Evolutionary conservation across 23 tunicate genomes (phyloP), one percentile per base, ranked within the genome.

Genomic region (Ascidia mentula): DNA sequence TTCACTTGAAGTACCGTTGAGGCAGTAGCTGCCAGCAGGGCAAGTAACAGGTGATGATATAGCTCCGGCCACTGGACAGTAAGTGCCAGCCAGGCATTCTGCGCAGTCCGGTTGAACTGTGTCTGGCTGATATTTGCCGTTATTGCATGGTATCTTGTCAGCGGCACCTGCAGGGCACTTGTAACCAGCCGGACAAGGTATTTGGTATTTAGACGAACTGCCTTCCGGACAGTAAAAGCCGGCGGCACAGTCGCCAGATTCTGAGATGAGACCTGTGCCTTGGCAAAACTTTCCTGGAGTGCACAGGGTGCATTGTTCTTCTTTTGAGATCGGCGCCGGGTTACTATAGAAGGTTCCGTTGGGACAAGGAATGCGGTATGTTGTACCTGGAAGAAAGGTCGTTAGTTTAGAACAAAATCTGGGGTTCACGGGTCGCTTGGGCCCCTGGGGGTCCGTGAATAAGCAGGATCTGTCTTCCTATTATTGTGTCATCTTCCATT

Each of bases 181-280:
- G 40, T 89, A 78, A 26, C 99, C 99, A 0, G 79, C 84, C 65
- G 53, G 78, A 45, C 99, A 95, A 5, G 82, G 31, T 22, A 85
- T 72, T 28, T 82, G 60, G 33, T 78, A 46, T 0, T 82, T 75
- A 0, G 60, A 18, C 26, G 75, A 82, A 35, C 82, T 82, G 0
- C 92, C 92, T 32, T 31, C 83, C 0, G 95, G 97, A 73, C 99
- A 95, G 82, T 61, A 95, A 59, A 80, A 95, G 8, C 99, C 99
- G 0, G 88, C 87, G 8, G 46, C 72, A 70, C 99, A 95, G 22
- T 35, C 61, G 24, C 82, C 91, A 32, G 87, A 53, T 0, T 69
- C 86, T 0, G 40, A 60, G 32, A 38, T 81, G 9, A 70, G 86
- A 36, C 92, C 94, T 12, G 83, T 75, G 6, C 88, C 89, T 13